These are phyloP conservation scores for Ciona savignyi DNA, from an alignment of 23 tunicate species.

Conservation along the genomic window DNA sequence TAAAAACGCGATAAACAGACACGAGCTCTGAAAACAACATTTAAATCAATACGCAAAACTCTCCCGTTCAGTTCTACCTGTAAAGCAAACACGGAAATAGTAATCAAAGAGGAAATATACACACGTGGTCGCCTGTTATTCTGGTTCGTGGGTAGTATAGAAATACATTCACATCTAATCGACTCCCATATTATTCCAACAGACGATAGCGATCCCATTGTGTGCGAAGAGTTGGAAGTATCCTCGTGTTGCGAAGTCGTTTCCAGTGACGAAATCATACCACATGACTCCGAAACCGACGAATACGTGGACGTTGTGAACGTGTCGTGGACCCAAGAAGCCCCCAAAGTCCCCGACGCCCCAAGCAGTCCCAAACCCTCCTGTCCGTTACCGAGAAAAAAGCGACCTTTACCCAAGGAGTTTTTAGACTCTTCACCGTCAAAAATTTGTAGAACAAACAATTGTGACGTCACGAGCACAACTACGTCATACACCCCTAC, in stretches of 20 bases:
- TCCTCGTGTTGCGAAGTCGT: constrained; percentile 41
- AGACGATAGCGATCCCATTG: constrained; percentile 9
- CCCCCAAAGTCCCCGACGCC: constrained; percentile 3
- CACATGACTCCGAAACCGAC: constrained; percentile 5
- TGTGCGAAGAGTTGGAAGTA: constrained; percentile 44
- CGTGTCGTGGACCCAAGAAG: constrained; percentile 6
- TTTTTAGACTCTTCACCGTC: constrained; percentile 19
- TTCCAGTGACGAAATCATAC: constrained; percentile 1
- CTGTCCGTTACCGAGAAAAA: constrained; percentile 77
- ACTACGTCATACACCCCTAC: constrained; percentile 23
- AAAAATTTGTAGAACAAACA: background rate
- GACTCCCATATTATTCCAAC: too few relatives aligned
- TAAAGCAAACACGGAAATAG: too few relatives aligned
- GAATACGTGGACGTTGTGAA: background rate
- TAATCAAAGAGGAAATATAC: too few relatives aligned
- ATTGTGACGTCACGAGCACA: background rate
- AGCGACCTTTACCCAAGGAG: constrained; percentile 84
- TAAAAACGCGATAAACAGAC: too few relatives aligned
- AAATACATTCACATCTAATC: too few relatives aligned
- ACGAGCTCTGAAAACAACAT: too few relatives aligned
- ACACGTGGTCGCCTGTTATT: too few relatives aligned
- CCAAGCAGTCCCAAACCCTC: background rate
- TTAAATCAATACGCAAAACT: too few relatives aligned
- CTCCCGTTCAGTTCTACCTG: too few relatives aligned
- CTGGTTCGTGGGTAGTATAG: too few relatives aligned